Base-by-base conservation (phyloP, 2,113 vertebrate genomes). In the Turnix velox region DNA sequence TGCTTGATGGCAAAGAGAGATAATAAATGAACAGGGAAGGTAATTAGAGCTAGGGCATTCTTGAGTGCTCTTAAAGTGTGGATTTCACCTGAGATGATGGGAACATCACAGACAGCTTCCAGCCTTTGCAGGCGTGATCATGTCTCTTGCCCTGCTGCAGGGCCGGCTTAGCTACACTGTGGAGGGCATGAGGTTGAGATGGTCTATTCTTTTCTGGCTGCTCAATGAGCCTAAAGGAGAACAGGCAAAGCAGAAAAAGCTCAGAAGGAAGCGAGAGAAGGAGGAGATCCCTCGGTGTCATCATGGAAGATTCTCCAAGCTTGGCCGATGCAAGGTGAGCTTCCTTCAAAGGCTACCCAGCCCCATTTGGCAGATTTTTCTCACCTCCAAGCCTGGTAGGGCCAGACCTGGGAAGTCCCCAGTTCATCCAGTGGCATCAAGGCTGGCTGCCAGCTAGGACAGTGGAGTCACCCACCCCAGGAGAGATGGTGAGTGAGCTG, bases 381-480 rank as follows among this genome's bases (percentile, higher is more conserved):
- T 75, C 55, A 55, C 18, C 39, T 43, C 33, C 2, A 5, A 13
- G 19, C 8, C 3, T 6, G 7, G 7, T 1, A 1, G 16, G 39
- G 18, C 9, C 55, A 42, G 13, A 18, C 35, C 43, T 66, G 81
- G 75, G n/a, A 88, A 91, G 30, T 87, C 63, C 76, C 73, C 1
- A 4, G 46, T 48, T 72, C 22, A 14, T 83, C 37, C 1, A 19
- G 76, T 93, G 76, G 52, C 87, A 86, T 31, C 3, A 0, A 72
- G 54, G 39, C 6, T 0, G 0, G 42, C 12, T 79, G 52, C 62
- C 33, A 30, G 1, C 51, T 57, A 28, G 55, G 80, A 4, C 14
- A 3, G 5, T 76, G 67, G 43, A 84, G 67, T 69, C 55, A 35
- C 69, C 49, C 55, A 68, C 31, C 73, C 65, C 0, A 0, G 19